Conservation (phyloP, 2,113 vertebrate genomes). For the Sinocyclocheilus maitianheensis region DNA sequence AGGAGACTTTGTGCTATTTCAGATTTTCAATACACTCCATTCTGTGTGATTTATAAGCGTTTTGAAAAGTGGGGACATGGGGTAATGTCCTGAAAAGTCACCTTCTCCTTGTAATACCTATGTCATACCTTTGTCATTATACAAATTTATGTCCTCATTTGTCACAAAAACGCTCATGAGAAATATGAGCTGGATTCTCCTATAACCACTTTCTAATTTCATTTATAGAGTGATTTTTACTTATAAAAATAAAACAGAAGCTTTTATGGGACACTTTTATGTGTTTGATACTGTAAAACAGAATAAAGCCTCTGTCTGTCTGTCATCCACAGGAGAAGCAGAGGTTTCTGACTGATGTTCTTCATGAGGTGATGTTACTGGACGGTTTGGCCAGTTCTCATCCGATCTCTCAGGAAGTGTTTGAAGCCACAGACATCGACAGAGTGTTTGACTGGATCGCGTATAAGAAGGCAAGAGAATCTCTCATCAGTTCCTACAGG, state of each 20-base stretch:
- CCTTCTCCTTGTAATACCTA: too few species aligned
- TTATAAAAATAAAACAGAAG: too few species aligned
- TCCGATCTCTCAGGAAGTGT: conserved; percentile 94
- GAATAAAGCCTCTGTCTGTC: neutral
- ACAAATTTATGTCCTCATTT: too few species aligned
- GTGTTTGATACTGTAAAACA: neutral
- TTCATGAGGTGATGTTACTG: conserved; percentile 95
- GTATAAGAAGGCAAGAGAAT: conserved; percentile 89
- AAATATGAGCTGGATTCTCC: neutral
- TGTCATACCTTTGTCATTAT: too few species aligned
- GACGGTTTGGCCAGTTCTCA: conserved; percentile 93
- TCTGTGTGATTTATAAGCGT: too few species aligned
- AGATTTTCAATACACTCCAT: too few species aligned
- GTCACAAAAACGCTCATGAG: neutral
- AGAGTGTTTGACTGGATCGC: conserved; percentile 98
- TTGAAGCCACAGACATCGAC: conserved; percentile 90
- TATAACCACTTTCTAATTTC: neutral
- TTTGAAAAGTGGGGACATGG: too few species aligned
- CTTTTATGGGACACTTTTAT: neutral
- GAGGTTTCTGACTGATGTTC: conserved; percentile 94
- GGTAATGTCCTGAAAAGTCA: too few species aligned
- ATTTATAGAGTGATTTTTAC: neutral
- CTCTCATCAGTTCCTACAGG: conserved; percentile 58
- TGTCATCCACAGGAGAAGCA: conserved; percentile 87
- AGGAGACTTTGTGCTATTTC: too few species aligned